phyloP scores from a whole-genome alignment of 2,888 invertebrate species.

The Napeogenes sylphis region DNA sequence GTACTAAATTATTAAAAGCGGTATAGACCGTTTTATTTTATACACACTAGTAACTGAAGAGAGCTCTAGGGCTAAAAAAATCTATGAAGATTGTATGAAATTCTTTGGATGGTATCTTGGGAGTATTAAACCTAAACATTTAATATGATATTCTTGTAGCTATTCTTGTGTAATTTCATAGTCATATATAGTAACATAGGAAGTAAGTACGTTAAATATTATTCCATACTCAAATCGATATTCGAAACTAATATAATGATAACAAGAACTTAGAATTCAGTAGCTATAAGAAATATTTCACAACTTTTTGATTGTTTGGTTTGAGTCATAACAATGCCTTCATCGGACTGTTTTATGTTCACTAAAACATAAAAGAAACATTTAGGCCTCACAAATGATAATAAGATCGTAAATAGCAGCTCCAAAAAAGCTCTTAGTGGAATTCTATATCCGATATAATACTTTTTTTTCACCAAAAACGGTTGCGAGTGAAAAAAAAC shows the following conservation, averaged over 20 bases:
- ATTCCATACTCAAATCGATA: no score
- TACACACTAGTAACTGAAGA: slow-evolving; percentile 5
- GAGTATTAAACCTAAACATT: not conserved
- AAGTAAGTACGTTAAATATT: no score
- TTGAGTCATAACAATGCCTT: slow-evolving; percentile 25
- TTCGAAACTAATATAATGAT: no score
- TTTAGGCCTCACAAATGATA: slow-evolving; percentile 44
- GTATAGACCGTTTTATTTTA: slow-evolving; percentile 18
- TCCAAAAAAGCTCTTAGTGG: slow-evolving; percentile 53
- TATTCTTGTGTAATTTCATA: not conserved
- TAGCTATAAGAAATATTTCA: not conserved
- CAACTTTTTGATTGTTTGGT: slow-evolving; percentile 9
- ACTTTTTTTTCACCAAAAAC: slow-evolving; percentile 51
- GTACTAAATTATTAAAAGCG: slow-evolving; percentile 4
- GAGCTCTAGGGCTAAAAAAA: slow-evolving; percentile 2
- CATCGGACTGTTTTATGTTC: slow-evolving; percentile 28
- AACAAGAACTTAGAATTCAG: no score
- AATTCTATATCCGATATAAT: slow-evolving; percentile 53
- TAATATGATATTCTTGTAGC: not conserved
- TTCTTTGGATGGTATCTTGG: not conserved
- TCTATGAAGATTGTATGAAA: not conserved
- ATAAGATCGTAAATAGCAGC: slow-evolving; percentile 56
- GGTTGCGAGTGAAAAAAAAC: slow-evolving; percentile 54
- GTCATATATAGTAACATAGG: no score
- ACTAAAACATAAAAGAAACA: slow-evolving; percentile 31